A percentile compares a stretch with the other conserved stretches of the same genome.
Conservation (phyloP, 2,113 vertebrate species). For the Gasterosteus nipponicus region DNA sequence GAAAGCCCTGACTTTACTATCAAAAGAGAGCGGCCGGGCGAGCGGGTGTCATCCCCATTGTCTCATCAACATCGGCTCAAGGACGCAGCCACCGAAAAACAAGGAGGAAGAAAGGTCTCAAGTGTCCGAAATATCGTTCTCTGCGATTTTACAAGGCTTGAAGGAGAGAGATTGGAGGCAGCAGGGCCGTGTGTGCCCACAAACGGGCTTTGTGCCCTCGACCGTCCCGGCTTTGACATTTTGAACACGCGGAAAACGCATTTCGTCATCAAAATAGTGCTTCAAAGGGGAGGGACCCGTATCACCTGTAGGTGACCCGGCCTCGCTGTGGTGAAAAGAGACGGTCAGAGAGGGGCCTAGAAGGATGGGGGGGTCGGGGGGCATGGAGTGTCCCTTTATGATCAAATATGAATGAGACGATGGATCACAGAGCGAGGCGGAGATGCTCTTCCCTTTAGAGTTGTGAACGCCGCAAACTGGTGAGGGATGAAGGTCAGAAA, state of each 20-base stretch:
- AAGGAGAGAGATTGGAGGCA: slow-evolving; percentile 21
- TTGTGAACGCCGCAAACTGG: slow-evolving; percentile 19
- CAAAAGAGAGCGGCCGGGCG: slow-evolving; percentile 59
- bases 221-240: slow-evolving; percentile 51
- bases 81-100: slow-evolving; percentile 45
- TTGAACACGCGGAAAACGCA: slow-evolving; percentile 63
- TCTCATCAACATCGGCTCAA: slow-evolving; percentile 66
- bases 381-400: slow-evolving; percentile 64
- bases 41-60: slow-evolving; percentile 54
- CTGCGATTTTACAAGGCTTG: slow-evolving; percentile 42
- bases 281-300: slow-evolving; percentile 50
- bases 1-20: slow-evolving; percentile 71
- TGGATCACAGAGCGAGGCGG: slow-evolving; percentile 27
- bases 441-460: slow-evolving; percentile 24
- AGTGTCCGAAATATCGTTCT: slow-evolving; percentile 41
- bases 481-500: slow-evolving; percentile 11
- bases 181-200: slow-evolving; percentile 17
- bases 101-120: slow-evolving; percentile 21
- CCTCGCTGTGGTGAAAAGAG: slow-evolving; percentile 45
- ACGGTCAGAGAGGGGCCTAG: slow-evolving; percentile 50
- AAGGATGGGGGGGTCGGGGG: background rate
- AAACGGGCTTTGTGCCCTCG: slow-evolving; percentile 47
- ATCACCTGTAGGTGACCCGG: slow-evolving; percentile 53
- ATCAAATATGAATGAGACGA: slow-evolving; percentile 38
- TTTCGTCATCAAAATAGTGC: slow-evolving; percentile 44